These are phyloP conservation scores for Hydrolagus colliei DNA, from an alignment of 2,797 vertebrate species.

Conservation along the genomic window DNA sequence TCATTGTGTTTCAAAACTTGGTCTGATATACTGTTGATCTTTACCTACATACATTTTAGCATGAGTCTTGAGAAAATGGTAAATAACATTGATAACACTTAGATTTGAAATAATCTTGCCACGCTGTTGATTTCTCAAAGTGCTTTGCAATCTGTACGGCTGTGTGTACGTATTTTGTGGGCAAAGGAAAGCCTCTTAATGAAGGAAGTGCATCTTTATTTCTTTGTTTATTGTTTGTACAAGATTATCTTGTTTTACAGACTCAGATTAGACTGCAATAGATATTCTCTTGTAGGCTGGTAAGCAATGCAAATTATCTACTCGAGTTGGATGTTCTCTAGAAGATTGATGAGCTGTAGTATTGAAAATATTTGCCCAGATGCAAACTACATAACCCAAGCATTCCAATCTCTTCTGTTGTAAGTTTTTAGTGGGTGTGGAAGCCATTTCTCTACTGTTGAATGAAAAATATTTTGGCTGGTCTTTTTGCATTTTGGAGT, in stretches of 20 bases:
- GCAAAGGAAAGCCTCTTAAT: conserved; percentile 33
- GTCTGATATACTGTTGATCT: too few species aligned
- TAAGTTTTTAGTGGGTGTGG: conserved; percentile 29
- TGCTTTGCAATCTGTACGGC: not conserved
- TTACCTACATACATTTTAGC: too few species aligned
- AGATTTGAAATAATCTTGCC: not conserved
- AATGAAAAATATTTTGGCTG: conserved; percentile 32
- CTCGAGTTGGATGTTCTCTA: not conserved
- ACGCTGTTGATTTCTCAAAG: too few species aligned
- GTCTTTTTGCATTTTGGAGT: conserved; percentile 5
- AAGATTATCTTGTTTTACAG: conserved; percentile 3
- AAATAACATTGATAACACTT: too few species aligned
- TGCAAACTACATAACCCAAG: conserved; percentile 25
- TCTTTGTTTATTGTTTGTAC: conserved; percentile 6
- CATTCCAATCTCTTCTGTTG: conserved; percentile 31
- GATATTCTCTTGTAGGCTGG: not conserved
- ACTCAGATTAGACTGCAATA: conserved; percentile 8
- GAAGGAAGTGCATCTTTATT: not conserved
- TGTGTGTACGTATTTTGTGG: conserved; percentile 25
- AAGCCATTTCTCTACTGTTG: conserved; percentile 30
- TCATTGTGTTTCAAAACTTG: too few species aligned
- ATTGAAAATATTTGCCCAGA: conserved; percentile 24
- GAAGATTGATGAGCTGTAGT: conserved; percentile 7
- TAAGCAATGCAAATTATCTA: not conserved
- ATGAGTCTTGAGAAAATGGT: too few species aligned